phyloP scores from a whole-genome alignment of 2,797 vertebrate genomes.

The Bothrops alternatus region DNA sequence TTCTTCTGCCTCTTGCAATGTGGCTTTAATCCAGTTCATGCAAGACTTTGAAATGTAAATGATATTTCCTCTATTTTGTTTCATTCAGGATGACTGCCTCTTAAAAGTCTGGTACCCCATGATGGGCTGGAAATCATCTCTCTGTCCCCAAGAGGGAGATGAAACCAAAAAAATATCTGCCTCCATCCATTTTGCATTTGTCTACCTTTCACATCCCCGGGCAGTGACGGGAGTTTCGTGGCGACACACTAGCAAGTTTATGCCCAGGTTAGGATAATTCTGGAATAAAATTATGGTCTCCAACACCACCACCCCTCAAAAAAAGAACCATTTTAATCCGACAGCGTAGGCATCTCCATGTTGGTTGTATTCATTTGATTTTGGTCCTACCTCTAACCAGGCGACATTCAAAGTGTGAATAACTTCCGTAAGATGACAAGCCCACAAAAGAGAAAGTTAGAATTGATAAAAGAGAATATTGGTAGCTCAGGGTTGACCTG shows the following conservation, averaged over 20 bases:
- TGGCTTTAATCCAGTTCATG: too few species aligned
- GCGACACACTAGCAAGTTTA: slow-evolving; percentile 81
- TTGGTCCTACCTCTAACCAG: not conserved
- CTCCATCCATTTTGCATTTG: slow-evolving; percentile 76
- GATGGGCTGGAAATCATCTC: slow-evolving; percentile 92
- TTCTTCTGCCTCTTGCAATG: too few species aligned
- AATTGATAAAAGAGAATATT: not conserved
- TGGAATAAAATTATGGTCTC: not conserved
- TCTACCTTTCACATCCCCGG: slow-evolving; percentile 82
- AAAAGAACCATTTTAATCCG: not conserved
- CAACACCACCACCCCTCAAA: too few species aligned
- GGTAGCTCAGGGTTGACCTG: too few species aligned
- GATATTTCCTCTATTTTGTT: not conserved
- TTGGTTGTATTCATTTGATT: not conserved
- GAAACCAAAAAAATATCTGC: slow-evolving; percentile 76
- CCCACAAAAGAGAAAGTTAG: not conserved
- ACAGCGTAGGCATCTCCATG: not conserved
- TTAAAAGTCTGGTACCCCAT: slow-evolving; percentile 97
- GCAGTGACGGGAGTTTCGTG: slow-evolving; percentile 81
- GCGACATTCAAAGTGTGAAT: not conserved
- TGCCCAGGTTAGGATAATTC: slow-evolving; percentile 74
- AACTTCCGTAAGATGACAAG: not conserved
- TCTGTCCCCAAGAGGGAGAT: slow-evolving; percentile 83
- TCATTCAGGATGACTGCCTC: slow-evolving; percentile 90
- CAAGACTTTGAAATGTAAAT: not conserved